phyloP scores from a whole-genome alignment of 2,797 vertebrate genomes.

The Australoheros facetus region DNA sequence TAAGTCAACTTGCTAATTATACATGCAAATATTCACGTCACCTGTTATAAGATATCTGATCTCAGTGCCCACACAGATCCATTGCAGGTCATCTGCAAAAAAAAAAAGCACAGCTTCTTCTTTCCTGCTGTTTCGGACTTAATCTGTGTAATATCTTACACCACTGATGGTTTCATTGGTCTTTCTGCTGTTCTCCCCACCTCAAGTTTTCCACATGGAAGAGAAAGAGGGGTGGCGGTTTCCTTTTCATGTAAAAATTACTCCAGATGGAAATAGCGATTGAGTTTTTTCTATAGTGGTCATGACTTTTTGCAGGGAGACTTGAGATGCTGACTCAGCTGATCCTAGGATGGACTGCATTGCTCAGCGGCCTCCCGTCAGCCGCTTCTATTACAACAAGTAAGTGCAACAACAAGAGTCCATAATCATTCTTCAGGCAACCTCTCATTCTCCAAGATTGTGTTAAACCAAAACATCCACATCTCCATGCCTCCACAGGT shows the following conservation, averaged over 20 bases:
- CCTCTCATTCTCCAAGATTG: no score
- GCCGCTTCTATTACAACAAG: conserved; percentile 29
- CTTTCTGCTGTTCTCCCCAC: neutral
- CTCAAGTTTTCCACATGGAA: neutral
- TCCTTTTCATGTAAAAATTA: neutral
- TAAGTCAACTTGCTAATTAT: neutral
- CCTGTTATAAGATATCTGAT: neutral
- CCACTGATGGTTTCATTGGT: neutral
- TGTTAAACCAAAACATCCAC: no score
- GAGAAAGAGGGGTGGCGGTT: neutral
- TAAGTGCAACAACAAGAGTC: conserved; percentile 36
- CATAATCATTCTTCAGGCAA: no score
- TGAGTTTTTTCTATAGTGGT: neutral
- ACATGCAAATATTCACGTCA: neutral
- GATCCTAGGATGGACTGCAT: conserved; percentile 58
- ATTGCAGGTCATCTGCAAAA: neutral
- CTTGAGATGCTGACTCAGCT: conserved; percentile 59
- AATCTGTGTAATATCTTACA: neutral
- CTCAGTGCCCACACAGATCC: neutral
- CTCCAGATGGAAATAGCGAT: neutral
- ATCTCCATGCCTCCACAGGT: no score
- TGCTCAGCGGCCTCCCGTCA: conserved; percentile 45
- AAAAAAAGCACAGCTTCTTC: neutral
- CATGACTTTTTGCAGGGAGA: conserved; percentile 7
- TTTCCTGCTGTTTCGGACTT: neutral